These are phyloP conservation scores for Sinotaia quadrata DNA, from an alignment of 2,888 invertebrate species.

Conservation along the genomic window DNA sequence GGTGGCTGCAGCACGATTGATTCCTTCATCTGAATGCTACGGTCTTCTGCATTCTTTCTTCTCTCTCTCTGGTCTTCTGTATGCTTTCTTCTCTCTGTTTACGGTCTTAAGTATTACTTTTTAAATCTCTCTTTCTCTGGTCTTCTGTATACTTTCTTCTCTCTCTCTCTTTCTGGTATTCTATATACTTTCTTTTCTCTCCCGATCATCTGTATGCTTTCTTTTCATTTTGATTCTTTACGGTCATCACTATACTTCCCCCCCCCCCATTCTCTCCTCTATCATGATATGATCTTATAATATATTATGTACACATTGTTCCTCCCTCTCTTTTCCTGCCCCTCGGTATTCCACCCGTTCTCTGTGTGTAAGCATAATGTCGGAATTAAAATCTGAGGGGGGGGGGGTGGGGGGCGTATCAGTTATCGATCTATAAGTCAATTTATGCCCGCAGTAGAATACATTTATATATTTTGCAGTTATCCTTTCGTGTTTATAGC, in stretches of 20 bases:
- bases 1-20: too few relatives aligned
- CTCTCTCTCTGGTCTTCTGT: constrained; percentile 14
- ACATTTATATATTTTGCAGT: too few relatives aligned
- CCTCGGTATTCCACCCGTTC: not conserved
- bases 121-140: not conserved
- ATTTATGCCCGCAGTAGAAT: too few relatives aligned
- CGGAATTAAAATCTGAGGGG: not conserved
- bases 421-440: too few relatives aligned
- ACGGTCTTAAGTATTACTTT: too few relatives aligned
- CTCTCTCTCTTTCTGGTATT: not conserved
- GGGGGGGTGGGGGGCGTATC: not conserved
- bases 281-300: too few relatives aligned
- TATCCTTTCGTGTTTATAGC: too few relatives aligned
- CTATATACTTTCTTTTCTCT: not conserved
- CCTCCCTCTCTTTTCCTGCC: not conserved
- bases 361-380: not conserved
- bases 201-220: not conserved
- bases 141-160: constrained; percentile 7
- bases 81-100: not conserved
- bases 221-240: not conserved
- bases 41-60: not conserved
- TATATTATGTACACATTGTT: too few relatives aligned
- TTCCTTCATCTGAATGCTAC: too few relatives aligned
- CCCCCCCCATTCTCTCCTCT: not conserved
- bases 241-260: not conserved